Base-by-base conservation (phyloP, 2,113 vertebrate species). In the Brachirus orientalis region DNA sequence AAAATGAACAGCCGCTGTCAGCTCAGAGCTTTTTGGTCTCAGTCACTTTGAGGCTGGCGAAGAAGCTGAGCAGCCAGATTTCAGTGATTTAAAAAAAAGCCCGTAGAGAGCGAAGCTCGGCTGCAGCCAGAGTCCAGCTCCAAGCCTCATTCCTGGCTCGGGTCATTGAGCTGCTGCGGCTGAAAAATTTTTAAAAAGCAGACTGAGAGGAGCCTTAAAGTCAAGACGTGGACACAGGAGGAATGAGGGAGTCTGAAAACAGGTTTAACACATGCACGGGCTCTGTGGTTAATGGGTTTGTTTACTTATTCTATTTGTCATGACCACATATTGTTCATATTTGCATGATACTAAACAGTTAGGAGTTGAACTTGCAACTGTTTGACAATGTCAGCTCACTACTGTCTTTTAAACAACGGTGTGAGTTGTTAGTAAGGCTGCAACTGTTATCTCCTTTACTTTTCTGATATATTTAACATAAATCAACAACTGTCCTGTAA, bases 131-230 rank as follows among this genome's bases (percentile, higher is more conserved):
- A 79, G 62, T 59, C 75, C 72, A 5, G 57, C 2, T 86, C 80
- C 80, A 79, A 80, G 67, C 69, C 83, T 77, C 65, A 50, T 60
- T 82, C 79, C 85, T 79, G 82, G 77, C 80, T 68, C 59, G 53
- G 77, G 78, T 66, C 73, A 64, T 3, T 44, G 79, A 46, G 72
- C 69, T 69, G 74, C 80, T 78, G 79, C 61, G 83, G 77, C 70
- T 76, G 77, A 65, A 28, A 28, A 28, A 82, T n/a, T n/a, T n/a
- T n/a, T n/a, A 60, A 60, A 83, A 71, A n/a, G 3, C 87, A 86
- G 82, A 88, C 87, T 86, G 65, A 69, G 58, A 70, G 85, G 86
- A 91, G 86, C 87, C 84, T 75, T 60, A 28, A 28, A 28, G 28
- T 6, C 11, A 22, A 71, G 67, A 71, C 46, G 73, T 60, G 71